Evolutionary conservation across 2,888 invertebrate genomes (phyloP).

Genomic region (Drosophila pegasa): DNA sequence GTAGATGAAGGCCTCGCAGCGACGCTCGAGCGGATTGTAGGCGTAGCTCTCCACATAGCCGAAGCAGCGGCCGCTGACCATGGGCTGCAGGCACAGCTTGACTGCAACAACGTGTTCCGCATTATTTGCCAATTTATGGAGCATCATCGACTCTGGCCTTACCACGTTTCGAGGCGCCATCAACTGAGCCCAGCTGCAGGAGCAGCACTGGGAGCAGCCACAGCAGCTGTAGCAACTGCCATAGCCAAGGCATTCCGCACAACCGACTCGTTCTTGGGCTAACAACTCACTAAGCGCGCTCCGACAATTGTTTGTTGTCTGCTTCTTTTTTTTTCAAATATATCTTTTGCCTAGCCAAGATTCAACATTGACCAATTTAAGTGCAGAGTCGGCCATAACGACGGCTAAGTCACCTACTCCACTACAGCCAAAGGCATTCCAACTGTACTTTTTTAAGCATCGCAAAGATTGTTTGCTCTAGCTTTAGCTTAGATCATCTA

Average conservation of each 20-base stretch:
- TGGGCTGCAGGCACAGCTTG: conserved; percentile 89
- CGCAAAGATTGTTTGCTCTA: not conserved
- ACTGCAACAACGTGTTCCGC: conserved; percentile 42
- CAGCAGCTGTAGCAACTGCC: conserved; percentile 21
- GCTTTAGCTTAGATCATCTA: conserved; percentile 28
- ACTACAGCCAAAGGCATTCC: not conserved
- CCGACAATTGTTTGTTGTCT: conserved; percentile 44
- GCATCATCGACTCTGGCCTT: conserved; percentile 26
- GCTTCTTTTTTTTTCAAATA: conserved; percentile 19
- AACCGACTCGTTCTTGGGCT: conserved; percentile 66
- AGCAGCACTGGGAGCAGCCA: conserved; percentile 24
- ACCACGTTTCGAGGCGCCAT: conserved; percentile 69
- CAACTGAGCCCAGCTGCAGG: conserved; percentile 17
- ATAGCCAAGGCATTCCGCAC: conserved; percentile 51
- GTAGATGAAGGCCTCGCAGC: conserved; percentile 91
- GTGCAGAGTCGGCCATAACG: conserved; percentile 12
- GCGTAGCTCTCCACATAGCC: conserved; percentile 91
- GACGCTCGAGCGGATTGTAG: conserved; percentile 88
- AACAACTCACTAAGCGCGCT: conserved; percentile 62
- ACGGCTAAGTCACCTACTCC: conserved; percentile 32
- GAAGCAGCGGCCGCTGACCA: conserved; percentile 89
- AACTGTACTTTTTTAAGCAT: not conserved
- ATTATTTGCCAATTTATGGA: not conserved
- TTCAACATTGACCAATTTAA: conserved; percentile 77
- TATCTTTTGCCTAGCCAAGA: conserved; percentile 52